Conservation (phyloP, 1,140 invertebrate genomes). For the Musca vetustissima region DNA sequence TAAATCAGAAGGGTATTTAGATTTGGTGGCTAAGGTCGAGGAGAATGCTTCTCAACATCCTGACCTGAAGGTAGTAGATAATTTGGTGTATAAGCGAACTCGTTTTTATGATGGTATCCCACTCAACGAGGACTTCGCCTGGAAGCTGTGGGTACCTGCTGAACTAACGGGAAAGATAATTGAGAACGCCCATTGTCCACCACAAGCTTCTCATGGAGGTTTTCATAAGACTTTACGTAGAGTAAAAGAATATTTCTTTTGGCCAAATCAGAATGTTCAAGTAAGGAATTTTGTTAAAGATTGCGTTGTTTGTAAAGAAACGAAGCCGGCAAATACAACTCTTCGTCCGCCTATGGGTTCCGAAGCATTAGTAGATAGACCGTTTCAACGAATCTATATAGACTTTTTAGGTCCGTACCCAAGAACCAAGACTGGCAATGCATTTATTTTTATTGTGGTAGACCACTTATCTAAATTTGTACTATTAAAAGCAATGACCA, state of each 20-base stretch:
- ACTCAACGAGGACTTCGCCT: neutral
- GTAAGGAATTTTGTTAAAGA: neutral
- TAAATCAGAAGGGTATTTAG: neutral
- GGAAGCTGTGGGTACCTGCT: neutral
- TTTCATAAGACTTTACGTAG: neutral
- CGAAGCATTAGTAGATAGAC: neutral
- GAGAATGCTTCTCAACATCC: neutral
- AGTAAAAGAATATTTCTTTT: neutral
- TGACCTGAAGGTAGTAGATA: neutral
- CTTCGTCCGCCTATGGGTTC: too few species aligned
- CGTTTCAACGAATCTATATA: slow-evolving; percentile 28
- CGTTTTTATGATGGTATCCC: neutral
- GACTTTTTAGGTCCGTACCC: slow-evolving; percentile 26
- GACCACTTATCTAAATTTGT: slow-evolving; percentile 15
- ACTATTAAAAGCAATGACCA: neutral
- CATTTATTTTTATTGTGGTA: slow-evolving; percentile 15
- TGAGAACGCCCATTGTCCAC: neutral
- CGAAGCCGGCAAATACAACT: too few species aligned
- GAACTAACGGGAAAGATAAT: neutral
- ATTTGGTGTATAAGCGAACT: neutral
- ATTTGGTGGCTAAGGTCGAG: neutral
- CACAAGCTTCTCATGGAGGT: neutral
- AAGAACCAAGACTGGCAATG: slow-evolving; percentile 6
- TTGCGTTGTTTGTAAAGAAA: neutral
- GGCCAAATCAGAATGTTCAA: neutral